Conservation (phyloP, 2,113 vertebrate species). For the Paraplagusia blochii region DNA sequence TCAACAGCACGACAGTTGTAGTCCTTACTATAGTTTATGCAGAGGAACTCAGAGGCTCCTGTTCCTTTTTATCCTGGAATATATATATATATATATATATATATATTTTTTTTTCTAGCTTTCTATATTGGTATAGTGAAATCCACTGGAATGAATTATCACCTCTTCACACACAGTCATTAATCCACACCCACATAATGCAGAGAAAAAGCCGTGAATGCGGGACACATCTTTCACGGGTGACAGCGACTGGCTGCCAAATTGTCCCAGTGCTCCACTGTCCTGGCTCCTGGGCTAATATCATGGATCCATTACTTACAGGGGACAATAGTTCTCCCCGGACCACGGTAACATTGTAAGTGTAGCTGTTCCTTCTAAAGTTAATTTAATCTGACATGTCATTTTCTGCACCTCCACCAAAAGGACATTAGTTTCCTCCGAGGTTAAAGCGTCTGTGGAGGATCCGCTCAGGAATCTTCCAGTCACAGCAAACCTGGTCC, state of each 20-base stretch:
- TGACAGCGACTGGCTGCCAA: slow-evolving; percentile 40
- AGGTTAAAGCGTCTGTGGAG: slow-evolving; percentile 2
- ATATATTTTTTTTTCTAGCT: slow-evolving; percentile 4
- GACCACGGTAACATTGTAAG: slow-evolving; percentile 18
- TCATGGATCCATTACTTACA: slow-evolving; percentile 29
- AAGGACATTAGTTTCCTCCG: slow-evolving; percentile 11
- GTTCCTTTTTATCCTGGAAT: too few relatives aligned
- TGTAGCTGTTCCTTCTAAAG: slow-evolving; percentile 10
- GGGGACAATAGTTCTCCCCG: slow-evolving; percentile 26
- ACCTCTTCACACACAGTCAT: slow-evolving; percentile 27
- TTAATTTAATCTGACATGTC: slow-evolving; percentile 35
- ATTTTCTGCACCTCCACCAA: slow-evolving; percentile 11
- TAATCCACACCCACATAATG: slow-evolving; percentile 17
- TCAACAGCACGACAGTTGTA: too few relatives aligned
- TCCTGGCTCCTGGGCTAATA: slow-evolving; percentile 37
- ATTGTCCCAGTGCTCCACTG: slow-evolving; percentile 39
- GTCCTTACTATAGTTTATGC: too few relatives aligned
- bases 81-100: too few relatives aligned
- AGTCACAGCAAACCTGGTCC: slow-evolving; percentile 1
- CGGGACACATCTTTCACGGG: slow-evolving; percentile 47
- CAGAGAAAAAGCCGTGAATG: slow-evolving; percentile 28
- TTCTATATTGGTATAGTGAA: background rate
- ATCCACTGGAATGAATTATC: slow-evolving; percentile 10
- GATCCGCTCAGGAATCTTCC: slow-evolving; percentile 2
- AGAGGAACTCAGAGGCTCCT: too few relatives aligned